Evolutionary conservation across 2,113 vertebrate species (phyloP).

Genomic region (Otocyon megalotis): DNA sequence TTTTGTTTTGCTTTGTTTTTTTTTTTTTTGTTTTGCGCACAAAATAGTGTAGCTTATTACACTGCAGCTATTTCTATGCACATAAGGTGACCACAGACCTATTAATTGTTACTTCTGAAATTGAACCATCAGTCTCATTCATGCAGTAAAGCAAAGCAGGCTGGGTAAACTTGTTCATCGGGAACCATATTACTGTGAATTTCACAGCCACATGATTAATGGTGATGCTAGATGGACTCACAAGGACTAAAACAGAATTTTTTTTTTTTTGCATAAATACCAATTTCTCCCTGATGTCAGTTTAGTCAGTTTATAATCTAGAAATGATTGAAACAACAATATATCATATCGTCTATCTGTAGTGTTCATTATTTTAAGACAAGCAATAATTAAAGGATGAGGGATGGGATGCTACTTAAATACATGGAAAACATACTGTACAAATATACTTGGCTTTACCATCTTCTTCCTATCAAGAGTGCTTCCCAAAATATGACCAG

Average conservation of each 20-base stretch:
- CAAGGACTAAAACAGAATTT: constrained; percentile 84
- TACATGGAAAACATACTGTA: constrained; percentile 91
- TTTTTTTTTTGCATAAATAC: constrained; percentile 91
- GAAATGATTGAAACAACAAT: constrained; percentile 87
- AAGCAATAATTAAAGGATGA: constrained; percentile 88
- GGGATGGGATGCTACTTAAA: constrained; percentile 90
- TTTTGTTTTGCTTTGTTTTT: constrained; percentile 63
- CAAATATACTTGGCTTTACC: constrained; percentile 90
- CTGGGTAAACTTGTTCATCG: constrained; percentile 89
- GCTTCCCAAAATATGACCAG: constrained; percentile 89
- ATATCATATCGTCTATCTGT: constrained; percentile 84
- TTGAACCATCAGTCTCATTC: constrained; percentile 91
- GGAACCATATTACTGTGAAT: constrained; percentile 92
- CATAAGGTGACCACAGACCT: constrained; percentile 91
- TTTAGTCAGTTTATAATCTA: constrained; percentile 86
- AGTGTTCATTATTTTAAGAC: constrained; percentile 85
- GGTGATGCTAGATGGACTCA: constrained; percentile 85
- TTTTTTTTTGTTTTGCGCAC: constrained; percentile 85
- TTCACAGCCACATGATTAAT: constrained; percentile 92
- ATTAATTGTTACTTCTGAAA: constrained; percentile 91
- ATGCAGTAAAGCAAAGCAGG: constrained; percentile 94
- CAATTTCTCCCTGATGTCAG: constrained; percentile 90
- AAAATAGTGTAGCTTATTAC: constrained; percentile 90
- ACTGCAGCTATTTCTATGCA: constrained; percentile 93
- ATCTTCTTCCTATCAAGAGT: constrained; percentile 85